Conservation (phyloP, 2,888 invertebrate genomes). For the Flabesymbios commensalis region DNA sequence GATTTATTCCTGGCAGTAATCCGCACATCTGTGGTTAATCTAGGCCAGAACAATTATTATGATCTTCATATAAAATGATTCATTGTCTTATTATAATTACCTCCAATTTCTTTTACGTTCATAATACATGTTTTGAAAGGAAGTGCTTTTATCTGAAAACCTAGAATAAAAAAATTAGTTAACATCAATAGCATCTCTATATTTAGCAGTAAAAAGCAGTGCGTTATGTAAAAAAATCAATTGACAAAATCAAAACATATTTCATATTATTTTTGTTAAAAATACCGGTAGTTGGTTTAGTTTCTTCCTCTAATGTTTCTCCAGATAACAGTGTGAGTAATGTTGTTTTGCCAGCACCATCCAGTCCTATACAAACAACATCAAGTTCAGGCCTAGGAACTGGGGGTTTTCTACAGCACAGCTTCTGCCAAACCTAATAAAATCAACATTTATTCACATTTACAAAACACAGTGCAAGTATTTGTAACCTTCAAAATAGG, state of each 20-base stretch:
- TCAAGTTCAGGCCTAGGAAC: constrained; percentile 49
- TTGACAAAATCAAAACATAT: neutral
- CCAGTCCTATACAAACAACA: constrained; percentile 53
- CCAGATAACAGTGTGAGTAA: constrained; percentile 49
- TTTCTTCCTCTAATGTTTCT: constrained; percentile 45
- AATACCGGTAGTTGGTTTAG: constrained; percentile 54
- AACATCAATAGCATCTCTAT: neutral
- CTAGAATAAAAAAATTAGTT: constrained; percentile 36
- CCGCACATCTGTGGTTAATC: too few species aligned
- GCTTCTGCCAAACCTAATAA: neutral
- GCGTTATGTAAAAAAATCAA: neutral
- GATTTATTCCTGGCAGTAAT: too few species aligned
- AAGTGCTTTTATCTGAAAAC: constrained; percentile 57
- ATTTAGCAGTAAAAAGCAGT: neutral
- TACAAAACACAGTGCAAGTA: too few species aligned
- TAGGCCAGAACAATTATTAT: too few species aligned
- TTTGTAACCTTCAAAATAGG: too few species aligned
- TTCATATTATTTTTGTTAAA: neutral
- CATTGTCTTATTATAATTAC: constrained; percentile 39
- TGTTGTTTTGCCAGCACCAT: constrained; percentile 53
- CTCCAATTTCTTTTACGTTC: constrained; percentile 60
- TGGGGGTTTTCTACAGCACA: constrained; percentile 47
- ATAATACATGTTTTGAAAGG: constrained; percentile 54
- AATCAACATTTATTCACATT: too few species aligned
- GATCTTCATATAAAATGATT: too few species aligned